Evolutionary conservation across 2,113 vertebrate genomes (phyloP), one percentile per base, ranked within the genome.

Genomic region (Alosa alosa): DNA sequence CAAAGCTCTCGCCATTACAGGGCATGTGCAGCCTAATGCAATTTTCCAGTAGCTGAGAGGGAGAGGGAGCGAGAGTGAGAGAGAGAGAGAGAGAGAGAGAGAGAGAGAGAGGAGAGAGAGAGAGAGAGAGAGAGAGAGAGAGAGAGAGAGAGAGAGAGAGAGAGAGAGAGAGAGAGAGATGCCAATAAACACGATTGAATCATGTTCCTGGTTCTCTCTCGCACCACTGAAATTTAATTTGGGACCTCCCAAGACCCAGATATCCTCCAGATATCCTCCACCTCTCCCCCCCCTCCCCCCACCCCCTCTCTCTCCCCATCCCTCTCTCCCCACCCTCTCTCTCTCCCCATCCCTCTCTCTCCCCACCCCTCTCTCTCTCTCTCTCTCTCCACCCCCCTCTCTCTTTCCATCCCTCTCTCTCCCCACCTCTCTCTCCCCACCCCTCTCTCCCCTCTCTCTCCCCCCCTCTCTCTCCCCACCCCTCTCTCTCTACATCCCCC

Each of bases 171-270:
- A 31, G 25, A 72, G 64, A 11, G 31, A 25, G 8, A 31, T 36
- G n/a, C 64, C 64, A 72, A 31, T 68, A 68, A 72, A 72, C 64
- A 13, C 64, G 60, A 72, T 72, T 72, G 64, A 68, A 72, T 72
- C 64, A 9, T 72, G 64, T 72, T 72, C 60, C 64, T 72, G 64
- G 9, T 36, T 72, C 64, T 72, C n/a, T 4, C 64, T 72, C 64
- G 64, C 64, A 72, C 64, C n/a, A 25, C 64, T 36, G 64, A 31
- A 72, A 72, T 72, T 72, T 36, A 72, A 72, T 72, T 25, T 72
- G 64, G 31, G 64, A 72, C 22, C 60, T 68, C n/a, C 64, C 25
- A 72, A 72, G 10, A 31, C 6, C 64, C 64, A 72, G 64, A 36
- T 31, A 72, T 9, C 13, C n/a, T 11, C 64, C 22, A n/a, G 64